Percentiles rank a stretch among this genome's conserved stretches.
These are phyloP conservation scores for Cyrtorhinus lividipennis DNA, from an alignment of 1,140 invertebrate genomes.

Conservation along the genomic window DNA sequence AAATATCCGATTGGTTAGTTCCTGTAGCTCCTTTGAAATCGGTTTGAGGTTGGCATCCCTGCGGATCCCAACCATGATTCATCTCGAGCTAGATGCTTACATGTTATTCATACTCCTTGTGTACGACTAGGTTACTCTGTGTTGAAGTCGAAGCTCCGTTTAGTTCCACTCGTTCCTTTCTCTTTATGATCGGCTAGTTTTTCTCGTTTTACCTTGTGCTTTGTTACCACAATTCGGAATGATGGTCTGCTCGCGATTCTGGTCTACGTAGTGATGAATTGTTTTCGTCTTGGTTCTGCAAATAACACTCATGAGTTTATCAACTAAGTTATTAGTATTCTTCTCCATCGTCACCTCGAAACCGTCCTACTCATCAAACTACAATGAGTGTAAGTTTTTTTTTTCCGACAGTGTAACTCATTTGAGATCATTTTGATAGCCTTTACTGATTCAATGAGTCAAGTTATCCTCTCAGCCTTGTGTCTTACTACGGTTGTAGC, in stretches of 20 bases:
- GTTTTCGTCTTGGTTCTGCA: neutral
- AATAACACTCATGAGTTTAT: constrained; percentile 5
- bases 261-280: neutral
- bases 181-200: too few relatives aligned
- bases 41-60: too few relatives aligned
- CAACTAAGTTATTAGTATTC: constrained; percentile 1
- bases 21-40: too few relatives aligned
- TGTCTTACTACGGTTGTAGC: neutral
- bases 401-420: neutral
- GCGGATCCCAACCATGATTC: too few relatives aligned
- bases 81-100: too few relatives aligned
- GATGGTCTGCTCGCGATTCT: neutral
- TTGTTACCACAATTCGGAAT: too few relatives aligned
- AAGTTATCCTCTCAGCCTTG: neutral
- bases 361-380: neutral
- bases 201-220: too few relatives aligned
- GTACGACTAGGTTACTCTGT: too few relatives aligned
- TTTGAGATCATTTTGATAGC: neutral
- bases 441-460: neutral
- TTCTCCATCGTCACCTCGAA: constrained; percentile 10
- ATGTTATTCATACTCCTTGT: too few relatives aligned
- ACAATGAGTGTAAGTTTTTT: constrained; percentile 10
- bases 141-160: too few relatives aligned
- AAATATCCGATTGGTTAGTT: too few relatives aligned
- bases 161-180: too few relatives aligned